Base-by-base conservation (phyloP, 2,888 invertebrate species). In the Melanostoma mellinum region DNA sequence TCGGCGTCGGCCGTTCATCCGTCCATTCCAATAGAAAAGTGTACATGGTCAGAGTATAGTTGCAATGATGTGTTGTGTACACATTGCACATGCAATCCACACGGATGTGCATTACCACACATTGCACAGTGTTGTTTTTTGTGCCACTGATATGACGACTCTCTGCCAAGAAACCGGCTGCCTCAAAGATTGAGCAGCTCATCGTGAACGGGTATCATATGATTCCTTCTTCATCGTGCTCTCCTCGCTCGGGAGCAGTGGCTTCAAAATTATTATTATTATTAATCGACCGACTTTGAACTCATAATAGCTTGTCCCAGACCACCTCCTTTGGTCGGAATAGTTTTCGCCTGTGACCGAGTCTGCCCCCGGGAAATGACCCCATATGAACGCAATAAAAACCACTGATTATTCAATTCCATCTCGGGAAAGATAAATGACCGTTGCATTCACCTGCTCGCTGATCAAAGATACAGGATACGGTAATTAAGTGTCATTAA, bases 401-500 rank as follows among this genome's bases (percentile, higher is more conserved):
- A 65, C 79, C 84, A 84, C 79, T 84, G 84, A 79, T 84, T 84
- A 84, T 84, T 84, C 74, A 79, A 74, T 84, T 84, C 48, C 74
- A 69, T 60, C 52, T 67, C 42, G 20, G 1, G 44, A 60, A 71
- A 79, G 79, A 79, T 84, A 84, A 79, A 84, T 56, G 79, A 84
- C 53, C 74, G 71, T 84, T 69, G 74, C 74, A 79, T 74, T 84
- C 84, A 84, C 84, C 84, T 84, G 84, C 79, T 67, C 65, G 65
- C 52, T 71, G 84, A 84, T 79, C 79, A 79, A 84, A 79, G 78
- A 84, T 79, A 79, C 84, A 84, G 84, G 84, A 84, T 52, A 84
- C 74, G 79, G 84, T 79, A 84, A 84, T 84, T 84, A 84, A 84
- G 84, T 84, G 79, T 84, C 79, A 84, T 84, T 84, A 84, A 84